Percentiles rank a stretch among this genome's conserved stretches.
Evolutionary conservation across 2,797 vertebrate species (phyloP).

Genomic region (Clarias platycephalus): DNA sequence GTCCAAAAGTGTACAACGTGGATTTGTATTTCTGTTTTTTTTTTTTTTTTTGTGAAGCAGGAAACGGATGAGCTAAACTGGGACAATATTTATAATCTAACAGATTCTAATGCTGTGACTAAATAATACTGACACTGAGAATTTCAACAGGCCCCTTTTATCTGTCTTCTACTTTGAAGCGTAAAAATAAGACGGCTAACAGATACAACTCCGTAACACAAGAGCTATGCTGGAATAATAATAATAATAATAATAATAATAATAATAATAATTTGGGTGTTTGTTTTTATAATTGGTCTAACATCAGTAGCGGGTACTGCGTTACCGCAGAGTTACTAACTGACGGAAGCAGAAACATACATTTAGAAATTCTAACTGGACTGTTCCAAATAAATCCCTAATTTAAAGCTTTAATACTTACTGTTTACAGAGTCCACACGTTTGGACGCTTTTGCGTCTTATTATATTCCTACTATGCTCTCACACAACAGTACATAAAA

Average conservation of each 20-base stretch:
- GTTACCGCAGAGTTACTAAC: neutral
- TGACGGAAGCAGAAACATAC: neutral
- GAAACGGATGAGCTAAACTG: neutral
- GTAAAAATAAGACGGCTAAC: neutral
- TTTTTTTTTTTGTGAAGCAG: neutral
- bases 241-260: slow-evolving; percentile 1
- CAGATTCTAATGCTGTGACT: neutral
- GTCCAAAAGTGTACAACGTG: neutral
- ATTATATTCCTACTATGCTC: neutral
- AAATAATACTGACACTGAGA: neutral
- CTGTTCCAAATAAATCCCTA: neutral
- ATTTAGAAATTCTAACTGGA: neutral
- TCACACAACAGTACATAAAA: neutral
- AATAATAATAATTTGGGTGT: neutral
- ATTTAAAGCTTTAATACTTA: neutral
- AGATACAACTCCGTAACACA: neutral
- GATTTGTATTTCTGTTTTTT: neutral
- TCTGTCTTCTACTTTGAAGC: neutral
- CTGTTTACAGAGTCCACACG: too few species aligned
- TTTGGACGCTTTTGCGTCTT: neutral
- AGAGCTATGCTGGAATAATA: neutral
- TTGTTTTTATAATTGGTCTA: neutral
- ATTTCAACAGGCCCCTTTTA: neutral
- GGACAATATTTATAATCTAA: neutral
- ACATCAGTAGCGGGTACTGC: neutral